These are phyloP conservation scores for Ditula angustiorana DNA, from an alignment of 2,888 invertebrate species.

Conservation along the genomic window DNA sequence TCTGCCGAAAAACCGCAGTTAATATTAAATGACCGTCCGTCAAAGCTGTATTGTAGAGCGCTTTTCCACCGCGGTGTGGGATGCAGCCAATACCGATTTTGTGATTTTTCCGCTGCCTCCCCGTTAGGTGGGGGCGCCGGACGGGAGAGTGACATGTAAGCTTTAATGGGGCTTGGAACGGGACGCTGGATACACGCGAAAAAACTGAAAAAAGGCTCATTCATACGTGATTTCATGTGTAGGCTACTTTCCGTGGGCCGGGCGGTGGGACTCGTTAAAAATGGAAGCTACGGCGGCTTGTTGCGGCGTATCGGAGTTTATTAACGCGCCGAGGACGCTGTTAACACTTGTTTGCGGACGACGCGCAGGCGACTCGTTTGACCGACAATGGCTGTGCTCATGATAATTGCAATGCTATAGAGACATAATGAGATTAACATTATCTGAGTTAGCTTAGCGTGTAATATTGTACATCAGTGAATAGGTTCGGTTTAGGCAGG, in stretches of 20 bases:
- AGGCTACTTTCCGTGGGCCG: slow-evolving; percentile 83
- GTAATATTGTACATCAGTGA: too few species aligned
- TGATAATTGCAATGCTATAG: background rate
- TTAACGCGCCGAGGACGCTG: slow-evolving; percentile 70
- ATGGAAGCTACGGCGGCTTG: slow-evolving; percentile 81
- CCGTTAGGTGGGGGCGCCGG: slow-evolving; percentile 50
- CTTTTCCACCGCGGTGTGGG: slow-evolving; percentile 73
- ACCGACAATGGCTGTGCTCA: background rate
- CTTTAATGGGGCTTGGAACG: slow-evolving; percentile 81
- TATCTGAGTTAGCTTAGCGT: too few species aligned
- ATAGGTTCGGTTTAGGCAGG: too few species aligned
- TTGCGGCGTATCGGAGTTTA: slow-evolving; percentile 81
- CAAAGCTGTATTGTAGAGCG: slow-evolving; percentile 81
- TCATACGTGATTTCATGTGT: slow-evolving; percentile 85
- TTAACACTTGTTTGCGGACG: slow-evolving; percentile 63
- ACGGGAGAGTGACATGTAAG: slow-evolving; percentile 81
- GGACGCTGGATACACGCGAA: slow-evolving; percentile 78
- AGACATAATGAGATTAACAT: background rate
- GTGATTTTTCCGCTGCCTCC: slow-evolving; percentile 70
- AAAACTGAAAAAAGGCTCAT: slow-evolving; percentile 82
- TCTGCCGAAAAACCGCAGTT: slow-evolving; percentile 84
- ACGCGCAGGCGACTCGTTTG: background rate
- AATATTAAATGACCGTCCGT: slow-evolving; percentile 85
- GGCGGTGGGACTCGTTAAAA: slow-evolving; percentile 82
- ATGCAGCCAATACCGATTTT: slow-evolving; percentile 81